Conservation (phyloP, 2,797 vertebrate genomes). For the Enteromius anoplus region DNA sequence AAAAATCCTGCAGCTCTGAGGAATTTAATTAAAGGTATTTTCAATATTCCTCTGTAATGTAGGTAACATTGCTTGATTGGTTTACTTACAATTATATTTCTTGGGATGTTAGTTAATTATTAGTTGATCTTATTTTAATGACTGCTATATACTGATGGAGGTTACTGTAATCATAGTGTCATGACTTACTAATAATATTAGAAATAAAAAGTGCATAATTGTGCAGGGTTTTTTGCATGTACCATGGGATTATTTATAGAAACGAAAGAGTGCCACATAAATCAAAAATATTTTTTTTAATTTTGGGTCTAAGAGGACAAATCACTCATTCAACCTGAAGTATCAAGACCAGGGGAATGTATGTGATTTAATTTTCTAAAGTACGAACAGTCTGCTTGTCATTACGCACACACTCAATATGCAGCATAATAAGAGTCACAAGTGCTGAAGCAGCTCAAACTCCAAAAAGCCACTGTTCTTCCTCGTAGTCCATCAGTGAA, state of each 20-base stretch:
- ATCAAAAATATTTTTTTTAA: not conserved
- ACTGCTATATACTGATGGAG: not conserved
- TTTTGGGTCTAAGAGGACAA: not conserved
- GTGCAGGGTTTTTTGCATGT: not conserved
- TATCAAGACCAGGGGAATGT: slow-evolving; percentile 24
- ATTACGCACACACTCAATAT: slow-evolving; percentile 63
- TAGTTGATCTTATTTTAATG: not conserved
- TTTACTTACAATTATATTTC: not conserved
- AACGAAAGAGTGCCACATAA: not conserved
- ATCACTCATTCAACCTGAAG: not conserved
- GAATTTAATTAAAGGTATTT: too few relatives aligned
- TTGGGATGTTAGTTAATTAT: not conserved
- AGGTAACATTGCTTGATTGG: not conserved
- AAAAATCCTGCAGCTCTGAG: too few relatives aligned
- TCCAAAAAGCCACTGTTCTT: too few relatives aligned
- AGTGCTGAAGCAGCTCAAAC: slow-evolving; percentile 49
- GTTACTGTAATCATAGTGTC: not conserved
- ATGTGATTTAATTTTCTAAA: slow-evolving; percentile 68
- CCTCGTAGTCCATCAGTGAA: not conserved
- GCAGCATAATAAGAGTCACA: slow-evolving; percentile 73
- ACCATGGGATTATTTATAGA: not conserved
- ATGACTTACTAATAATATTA: not conserved
- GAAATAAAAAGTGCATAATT: not conserved
- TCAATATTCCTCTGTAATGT: not conserved
- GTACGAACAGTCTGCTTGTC: slow-evolving; percentile 63